Evolutionary conservation across 1,140 invertebrate species (phyloP), one percentile per base, ranked within the genome.

Genomic region (Drosophila biarmipes): DNA sequence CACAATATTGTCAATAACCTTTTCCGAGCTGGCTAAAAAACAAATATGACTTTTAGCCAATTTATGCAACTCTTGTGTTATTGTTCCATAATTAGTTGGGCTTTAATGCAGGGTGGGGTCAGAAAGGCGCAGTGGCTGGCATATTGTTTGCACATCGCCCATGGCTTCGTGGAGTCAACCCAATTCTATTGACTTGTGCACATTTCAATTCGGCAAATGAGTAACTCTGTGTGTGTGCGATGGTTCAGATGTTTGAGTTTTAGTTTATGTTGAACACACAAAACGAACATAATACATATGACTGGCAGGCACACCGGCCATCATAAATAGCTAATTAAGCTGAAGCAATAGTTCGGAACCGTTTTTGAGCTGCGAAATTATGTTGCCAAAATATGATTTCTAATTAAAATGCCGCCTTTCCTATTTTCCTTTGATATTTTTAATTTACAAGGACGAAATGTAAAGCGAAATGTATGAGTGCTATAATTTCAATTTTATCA

Each of bases 301-400:
- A 24, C 61, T 75, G 73, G 31, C 54, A 38, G 82, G 64, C 67
- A 62, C 51, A 34, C 10, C 15, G 31, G 17, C 48, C 62, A 72
- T 87, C 55, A 87, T 82, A 78, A 82, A 86, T 78, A 87, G 54
- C 78, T 82, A 82, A 86, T 86, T 87, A 87, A 62, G 63, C 73
- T 54, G 48, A 42, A 52, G 78, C 51, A 45, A 43, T 58, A 53
- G 34, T 43, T 74, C 21, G 27, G 38, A 38, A 61, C 40, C 43
- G 31, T 11, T 38, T 64, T 42, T 11, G 19, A 35, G 12, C 34
- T 31, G 31, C 49, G n/a, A 45, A 63, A 64, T 63, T 31, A 34
- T 6, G 61, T 48, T 64, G 8, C n/a, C 29, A 19, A 67, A 38
- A 42, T 66, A 29, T 6, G 37, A 38, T 38, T 48, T 56, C 29